These are phyloP conservation scores for Alosa sapidissima DNA, from an alignment of 2,797 vertebrate genomes.

Conservation along the genomic window DNA sequence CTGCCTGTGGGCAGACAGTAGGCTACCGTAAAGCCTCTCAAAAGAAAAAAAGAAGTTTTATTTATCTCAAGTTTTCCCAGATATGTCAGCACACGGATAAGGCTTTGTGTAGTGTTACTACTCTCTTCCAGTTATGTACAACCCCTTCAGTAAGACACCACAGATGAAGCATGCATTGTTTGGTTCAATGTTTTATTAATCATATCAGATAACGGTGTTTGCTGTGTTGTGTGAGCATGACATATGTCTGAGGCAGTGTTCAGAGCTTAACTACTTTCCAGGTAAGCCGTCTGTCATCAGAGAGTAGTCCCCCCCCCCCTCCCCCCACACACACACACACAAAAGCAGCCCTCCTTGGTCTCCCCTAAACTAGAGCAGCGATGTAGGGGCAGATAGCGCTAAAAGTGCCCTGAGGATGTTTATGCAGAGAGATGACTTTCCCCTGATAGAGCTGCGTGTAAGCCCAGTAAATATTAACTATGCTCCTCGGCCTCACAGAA, in stretches of 20 bases:
- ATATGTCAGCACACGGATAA: neutral
- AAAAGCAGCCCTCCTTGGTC: neutral
- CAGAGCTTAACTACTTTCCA: constrained; percentile 34
- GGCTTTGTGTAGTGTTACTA: neutral
- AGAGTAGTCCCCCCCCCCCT: constrained; percentile 28
- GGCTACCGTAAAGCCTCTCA: neutral
- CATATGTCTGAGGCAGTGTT: constrained; percentile 23
- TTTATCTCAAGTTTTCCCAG: neutral
- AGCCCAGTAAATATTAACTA: constrained; percentile 37
- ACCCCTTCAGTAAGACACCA: neutral
- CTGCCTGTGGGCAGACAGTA: neutral
- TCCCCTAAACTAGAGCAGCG: constrained; percentile 12
- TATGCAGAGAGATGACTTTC: constrained; percentile 40
- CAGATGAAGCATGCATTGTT: neutral
- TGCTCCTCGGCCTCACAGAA: constrained; percentile 6
- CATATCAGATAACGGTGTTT: neutral
- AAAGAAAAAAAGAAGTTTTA: neutral
- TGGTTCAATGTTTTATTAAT: constrained; percentile 3
- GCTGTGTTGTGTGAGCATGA: constrained; percentile 12
- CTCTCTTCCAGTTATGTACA: neutral
- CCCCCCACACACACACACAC: constrained; percentile 16
- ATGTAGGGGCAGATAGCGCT: constrained; percentile 41
- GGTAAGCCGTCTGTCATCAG: constrained; percentile 45
- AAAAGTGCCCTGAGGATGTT: constrained; percentile 47
- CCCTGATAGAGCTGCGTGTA: constrained; percentile 41